These are phyloP conservation scores for Coelogynopora nodosa DNA, from an alignment of 2,888 invertebrate species.

Conservation along the genomic window DNA sequence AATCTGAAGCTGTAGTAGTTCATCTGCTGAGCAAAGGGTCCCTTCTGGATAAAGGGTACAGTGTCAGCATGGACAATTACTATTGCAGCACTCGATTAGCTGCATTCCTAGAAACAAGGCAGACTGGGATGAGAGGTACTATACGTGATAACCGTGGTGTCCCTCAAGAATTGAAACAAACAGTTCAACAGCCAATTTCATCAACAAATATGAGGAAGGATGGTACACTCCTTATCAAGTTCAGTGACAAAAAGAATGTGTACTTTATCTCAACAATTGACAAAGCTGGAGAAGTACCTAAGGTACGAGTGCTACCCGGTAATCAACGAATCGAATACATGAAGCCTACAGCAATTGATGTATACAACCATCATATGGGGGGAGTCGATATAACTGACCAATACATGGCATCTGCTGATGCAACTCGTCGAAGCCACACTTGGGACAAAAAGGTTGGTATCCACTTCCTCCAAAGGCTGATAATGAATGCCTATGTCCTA, in stretches of 20 bases:
- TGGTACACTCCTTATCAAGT: background rate
- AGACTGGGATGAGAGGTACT: slow-evolving; percentile 29
- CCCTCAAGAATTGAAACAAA: background rate
- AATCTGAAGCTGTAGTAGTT: background rate
- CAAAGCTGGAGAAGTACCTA: background rate
- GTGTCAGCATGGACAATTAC: slow-evolving; percentile 10
- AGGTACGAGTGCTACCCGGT: background rate
- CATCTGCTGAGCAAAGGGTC: background rate
- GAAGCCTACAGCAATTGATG: slow-evolving; percentile 25
- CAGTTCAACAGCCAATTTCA: slow-evolving; percentile 6
- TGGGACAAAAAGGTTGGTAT: slow-evolving; percentile 34
- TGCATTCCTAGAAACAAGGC: background rate
- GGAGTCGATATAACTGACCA: background rate
- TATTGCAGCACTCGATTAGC: slow-evolving; percentile 22
- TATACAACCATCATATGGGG: slow-evolving; percentile 8
- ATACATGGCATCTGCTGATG: slow-evolving; percentile 3
- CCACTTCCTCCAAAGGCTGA: slow-evolving; percentile 31
- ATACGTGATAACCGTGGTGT: background rate
- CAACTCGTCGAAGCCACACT: background rate
- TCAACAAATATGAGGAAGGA: slow-evolving; percentile 2
- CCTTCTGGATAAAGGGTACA: slow-evolving; percentile 15
- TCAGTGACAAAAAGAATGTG: slow-evolving; percentile 25
- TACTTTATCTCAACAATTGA: slow-evolving; percentile 21
- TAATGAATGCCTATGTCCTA: slow-evolving; percentile 29
- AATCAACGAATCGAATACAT: slow-evolving; percentile 6